A percentile compares a stretch with the other conserved stretches of the same genome.
These are phyloP conservation scores for Oreotrochilus melanogaster DNA, from an alignment of 2,113 vertebrate genomes.

Conservation along the genomic window DNA sequence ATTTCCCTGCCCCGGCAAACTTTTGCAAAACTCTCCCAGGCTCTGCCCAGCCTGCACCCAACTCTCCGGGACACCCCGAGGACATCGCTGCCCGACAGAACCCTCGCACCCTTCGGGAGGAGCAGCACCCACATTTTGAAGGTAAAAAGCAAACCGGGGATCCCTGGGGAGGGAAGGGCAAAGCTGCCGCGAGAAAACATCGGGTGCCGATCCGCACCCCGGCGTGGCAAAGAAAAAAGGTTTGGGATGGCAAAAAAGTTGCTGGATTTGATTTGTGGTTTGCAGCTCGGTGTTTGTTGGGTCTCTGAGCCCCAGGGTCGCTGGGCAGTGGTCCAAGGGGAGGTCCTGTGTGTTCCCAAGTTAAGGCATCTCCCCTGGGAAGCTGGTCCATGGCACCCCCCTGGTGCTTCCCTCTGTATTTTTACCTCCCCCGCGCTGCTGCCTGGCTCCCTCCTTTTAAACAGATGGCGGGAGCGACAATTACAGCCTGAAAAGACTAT, in stretches of 20 bases:
- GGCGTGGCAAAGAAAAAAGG: accelerated
- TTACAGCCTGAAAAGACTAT: not conserved
- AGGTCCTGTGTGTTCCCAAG: not conserved
- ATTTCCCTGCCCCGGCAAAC: too few species aligned
- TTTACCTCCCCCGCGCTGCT: not conserved
- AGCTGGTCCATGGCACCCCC: accelerated
- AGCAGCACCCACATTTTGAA: accelerated
- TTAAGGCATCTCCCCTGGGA: accelerated
- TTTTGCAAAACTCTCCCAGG: not conserved
- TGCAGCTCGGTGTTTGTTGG: accelerated
- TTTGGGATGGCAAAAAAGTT: accelerated
- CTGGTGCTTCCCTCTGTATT: accelerated
- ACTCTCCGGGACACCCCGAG: accelerated
- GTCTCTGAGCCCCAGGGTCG: not conserved
- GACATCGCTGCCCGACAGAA: not conserved
- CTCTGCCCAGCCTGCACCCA: accelerated
- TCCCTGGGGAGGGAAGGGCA: accelerated
- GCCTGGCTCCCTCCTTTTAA: not conserved
- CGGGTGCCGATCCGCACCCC: not conserved
- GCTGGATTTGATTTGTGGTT: accelerated
- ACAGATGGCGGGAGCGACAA: not conserved
- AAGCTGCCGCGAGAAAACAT: not conserved
- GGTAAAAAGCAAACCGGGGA: not conserved
- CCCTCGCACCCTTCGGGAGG: not conserved
- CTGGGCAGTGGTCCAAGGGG: accelerated